Percentiles rank a stretch among this genome's conserved stretches.
Evolutionary conservation across 2,113 vertebrate genomes (phyloP).

Genomic region (Nibea coibor): DNA sequence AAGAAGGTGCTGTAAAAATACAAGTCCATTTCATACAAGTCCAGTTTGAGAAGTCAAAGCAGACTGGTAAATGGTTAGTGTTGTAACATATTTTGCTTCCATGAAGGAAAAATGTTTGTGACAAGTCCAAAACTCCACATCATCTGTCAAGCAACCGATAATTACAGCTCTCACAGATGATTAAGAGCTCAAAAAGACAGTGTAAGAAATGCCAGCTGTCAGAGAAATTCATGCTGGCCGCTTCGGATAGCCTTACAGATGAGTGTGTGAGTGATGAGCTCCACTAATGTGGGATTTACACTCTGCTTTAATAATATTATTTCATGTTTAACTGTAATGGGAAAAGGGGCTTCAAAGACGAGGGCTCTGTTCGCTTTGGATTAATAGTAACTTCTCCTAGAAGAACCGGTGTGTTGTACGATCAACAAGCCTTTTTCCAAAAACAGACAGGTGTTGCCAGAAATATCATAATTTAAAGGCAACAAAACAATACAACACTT

Average conservation of each 20-base stretch:
- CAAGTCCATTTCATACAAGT: too few relatives aligned
- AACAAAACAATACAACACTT: neutral
- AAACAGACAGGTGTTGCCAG: neutral
- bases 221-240: neutral
- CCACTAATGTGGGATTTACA: neutral
- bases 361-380: neutral
- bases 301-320: neutral
- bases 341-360: neutral
- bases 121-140: too few relatives aligned
- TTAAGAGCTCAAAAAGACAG: neutral
- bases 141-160: neutral
- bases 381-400: neutral
- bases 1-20: too few relatives aligned
- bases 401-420: neutral
- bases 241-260: neutral
- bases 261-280: neutral
- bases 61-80: too few relatives aligned
- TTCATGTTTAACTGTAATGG: neutral
- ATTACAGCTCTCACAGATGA: neutral
- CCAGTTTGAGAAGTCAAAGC: too few relatives aligned
- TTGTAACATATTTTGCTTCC: neutral
- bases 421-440: neutral
- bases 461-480: too few relatives aligned
- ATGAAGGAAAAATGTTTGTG: neutral
- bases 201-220: neutral